Conservation (phyloP, 2,797 vertebrate genomes). For the Brachyalestes nurse region DNA sequence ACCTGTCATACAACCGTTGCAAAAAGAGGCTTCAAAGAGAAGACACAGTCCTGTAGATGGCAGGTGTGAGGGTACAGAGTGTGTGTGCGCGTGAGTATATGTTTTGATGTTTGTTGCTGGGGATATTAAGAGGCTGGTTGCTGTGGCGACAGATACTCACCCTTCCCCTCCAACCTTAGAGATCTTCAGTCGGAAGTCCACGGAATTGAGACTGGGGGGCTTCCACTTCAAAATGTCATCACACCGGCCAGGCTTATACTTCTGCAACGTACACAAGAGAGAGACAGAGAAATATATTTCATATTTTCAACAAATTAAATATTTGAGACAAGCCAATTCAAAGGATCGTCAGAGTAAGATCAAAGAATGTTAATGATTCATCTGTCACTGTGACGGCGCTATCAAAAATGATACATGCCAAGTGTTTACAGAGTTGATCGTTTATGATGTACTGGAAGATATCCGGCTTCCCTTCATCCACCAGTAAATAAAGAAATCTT, state of each 20-base stretch:
- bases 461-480: no score
- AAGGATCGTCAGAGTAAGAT: not conserved
- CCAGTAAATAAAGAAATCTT: no score
- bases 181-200: slow-evolving; percentile 98
- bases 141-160: slow-evolving; percentile 81
- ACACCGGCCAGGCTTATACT: slow-evolving; percentile 93
- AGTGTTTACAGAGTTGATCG: not conserved
- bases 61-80: not conserved
- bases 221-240: slow-evolving; percentile 99
- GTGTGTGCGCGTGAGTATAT: slow-evolving; percentile 10
- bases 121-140: slow-evolving; percentile 43
- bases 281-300: not conserved
- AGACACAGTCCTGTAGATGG: not conserved
- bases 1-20: not conserved
- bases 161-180: slow-evolving; percentile 97
- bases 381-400: not conserved
- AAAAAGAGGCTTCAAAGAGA: slow-evolving; percentile 28
- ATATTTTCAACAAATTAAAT: no score
- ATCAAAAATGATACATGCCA: not conserved
- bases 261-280: slow-evolving; percentile 75
- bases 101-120: slow-evolving; percentile 48
- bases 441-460: no score
- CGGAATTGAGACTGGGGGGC: slow-evolving; percentile 96
- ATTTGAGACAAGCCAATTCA: not conserved
- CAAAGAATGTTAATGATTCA: not conserved